Evolutionary conservation across 1,140 invertebrate genomes (phyloP), one percentile per base, ranked within the genome.

Genomic region (Brachystomella parvula): DNA sequence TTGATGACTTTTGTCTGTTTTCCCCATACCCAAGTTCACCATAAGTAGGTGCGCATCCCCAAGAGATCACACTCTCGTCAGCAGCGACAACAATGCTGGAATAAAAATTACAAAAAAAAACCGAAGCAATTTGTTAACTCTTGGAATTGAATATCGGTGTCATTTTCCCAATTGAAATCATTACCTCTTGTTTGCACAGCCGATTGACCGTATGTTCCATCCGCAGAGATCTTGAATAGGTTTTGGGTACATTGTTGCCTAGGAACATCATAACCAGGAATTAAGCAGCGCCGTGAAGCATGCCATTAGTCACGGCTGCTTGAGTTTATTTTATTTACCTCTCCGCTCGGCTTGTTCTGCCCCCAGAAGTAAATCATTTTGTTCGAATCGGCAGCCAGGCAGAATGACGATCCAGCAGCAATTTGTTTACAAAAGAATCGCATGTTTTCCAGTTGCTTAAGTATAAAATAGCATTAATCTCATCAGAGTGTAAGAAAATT

Each of bases 221-320:
- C 93, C 92, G 70, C 86, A 85, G 1, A 96, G 79, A 80, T 96
- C 93, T 73, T 91, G 90, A 1, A 96, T 87, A 3, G 92, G 90
- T 77, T 96, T 96, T 0, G 93, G 93, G 77, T 96, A 96, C 93
- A 96, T 96, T 72, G 92, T 93, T 0, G 92, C 93, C 32, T 30
- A 24, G 15, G n/a, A n/a, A n/a, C n/a, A n/a, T n/a, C 28, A 15
- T 15, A 60, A 12, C 19, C 30, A 12, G 32, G 29, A 60, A 60
- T 29, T 60, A 12, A 53, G n/a, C n/a, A n/a, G n/a, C n/a, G n/a
- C n/a, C n/a, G n/a, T n/a, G n/a, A n/a, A n/a, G n/a, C n/a, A n/a
- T n/a, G n/a, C n/a, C n/a, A n/a, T n/a, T n/a, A n/a, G n/a, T n/a
- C n/a, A n/a, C n/a, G n/a, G n/a, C n/a, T n/a, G n/a, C n/a, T n/a